Conservation (phyloP, 2,797 vertebrate species). For the Setipinna tenuifilis region DNA sequence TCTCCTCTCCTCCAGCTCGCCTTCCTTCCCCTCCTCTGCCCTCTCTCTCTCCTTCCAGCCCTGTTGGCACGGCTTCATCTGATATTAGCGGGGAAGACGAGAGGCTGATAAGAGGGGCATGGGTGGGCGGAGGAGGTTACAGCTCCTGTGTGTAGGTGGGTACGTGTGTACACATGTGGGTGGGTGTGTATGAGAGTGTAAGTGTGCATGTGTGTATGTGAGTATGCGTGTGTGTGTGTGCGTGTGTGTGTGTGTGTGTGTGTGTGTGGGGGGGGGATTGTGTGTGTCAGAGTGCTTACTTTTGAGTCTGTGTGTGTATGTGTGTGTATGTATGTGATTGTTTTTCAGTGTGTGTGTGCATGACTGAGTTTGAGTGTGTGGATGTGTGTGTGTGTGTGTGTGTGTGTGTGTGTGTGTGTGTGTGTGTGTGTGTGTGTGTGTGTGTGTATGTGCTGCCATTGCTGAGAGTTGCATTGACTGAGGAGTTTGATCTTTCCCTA, state of each 20-base stretch:
- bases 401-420: too few relatives aligned
- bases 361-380: background rate
- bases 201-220: background rate
- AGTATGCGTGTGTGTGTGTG: too few relatives aligned
- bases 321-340: too few relatives aligned
- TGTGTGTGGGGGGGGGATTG: background rate
- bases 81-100: slow-evolving; percentile 57
- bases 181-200: background rate
- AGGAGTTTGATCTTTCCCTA: background rate
- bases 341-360: background rate
- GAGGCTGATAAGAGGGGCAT: slow-evolving; percentile 64
- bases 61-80: slow-evolving; percentile 52
- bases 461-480: background rate
- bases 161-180: too few relatives aligned
- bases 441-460: background rate
- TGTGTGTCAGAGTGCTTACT: too few relatives aligned
- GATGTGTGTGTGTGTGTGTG: background rate
- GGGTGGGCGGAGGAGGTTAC: slow-evolving; percentile 47
- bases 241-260: background rate
- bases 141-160: slow-evolving; percentile 19
- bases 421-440: too few relatives aligned
- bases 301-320: too few relatives aligned
- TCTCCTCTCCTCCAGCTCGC: slow-evolving; percentile 24
- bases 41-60: slow-evolving; percentile 37
- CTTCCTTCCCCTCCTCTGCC: background rate